These are phyloP conservation scores for Paracentrotus lividus DNA, from an alignment of 53 echinoderm and acorn worm species.

Conservation along the genomic window DNA sequence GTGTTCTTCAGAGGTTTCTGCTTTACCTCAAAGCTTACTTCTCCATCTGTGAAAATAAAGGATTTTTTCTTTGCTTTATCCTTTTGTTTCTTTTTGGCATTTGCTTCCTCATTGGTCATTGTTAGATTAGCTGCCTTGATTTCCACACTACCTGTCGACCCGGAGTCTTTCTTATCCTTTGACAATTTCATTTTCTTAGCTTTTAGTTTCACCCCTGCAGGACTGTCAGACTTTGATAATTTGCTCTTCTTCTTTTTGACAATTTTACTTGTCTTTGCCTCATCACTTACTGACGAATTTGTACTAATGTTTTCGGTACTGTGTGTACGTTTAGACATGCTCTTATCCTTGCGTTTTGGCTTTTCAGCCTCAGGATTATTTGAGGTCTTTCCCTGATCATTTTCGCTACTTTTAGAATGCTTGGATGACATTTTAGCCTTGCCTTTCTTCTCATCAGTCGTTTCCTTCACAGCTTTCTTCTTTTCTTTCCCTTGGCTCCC, in stretches of 20 bases:
- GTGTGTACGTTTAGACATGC: neutral
- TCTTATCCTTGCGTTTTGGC: neutral
- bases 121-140: neutral
- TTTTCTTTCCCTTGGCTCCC: neutral
- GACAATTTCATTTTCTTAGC: constrained; percentile 22
- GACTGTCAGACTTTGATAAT: neutral
- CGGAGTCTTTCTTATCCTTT: neutral
- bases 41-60: constrained; percentile 2
- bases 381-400: neutral
- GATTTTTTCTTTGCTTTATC: constrained; percentile 1
- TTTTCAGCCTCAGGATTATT: neutral
- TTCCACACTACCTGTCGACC: neutral
- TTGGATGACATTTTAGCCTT: constrained; percentile 1
- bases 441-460: constrained; percentile 1
- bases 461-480: neutral
- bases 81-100: neutral
- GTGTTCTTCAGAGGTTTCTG: neutral
- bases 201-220: neutral
- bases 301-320: neutral
- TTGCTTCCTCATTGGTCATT: neutral
- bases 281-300: neutral
- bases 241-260: neutral
- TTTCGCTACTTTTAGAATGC: neutral
- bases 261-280: neutral
- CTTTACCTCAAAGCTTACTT: neutral